Conservation (phyloP, 2,113 vertebrate species). For the Harpagus bidentatus region DNA sequence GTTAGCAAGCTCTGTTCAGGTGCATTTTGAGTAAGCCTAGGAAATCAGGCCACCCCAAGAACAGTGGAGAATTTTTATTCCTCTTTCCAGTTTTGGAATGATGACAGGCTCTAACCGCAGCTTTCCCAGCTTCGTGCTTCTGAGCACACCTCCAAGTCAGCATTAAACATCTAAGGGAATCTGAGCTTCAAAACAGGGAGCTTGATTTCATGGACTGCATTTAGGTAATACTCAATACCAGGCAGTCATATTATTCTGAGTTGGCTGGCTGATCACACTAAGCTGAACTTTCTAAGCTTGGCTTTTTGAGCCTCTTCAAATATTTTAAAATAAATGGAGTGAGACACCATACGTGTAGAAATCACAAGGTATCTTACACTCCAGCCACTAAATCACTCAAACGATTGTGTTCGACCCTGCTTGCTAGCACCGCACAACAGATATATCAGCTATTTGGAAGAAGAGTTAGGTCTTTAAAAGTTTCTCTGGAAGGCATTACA, state of each 20-base stretch:
- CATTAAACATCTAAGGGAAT: not conserved
- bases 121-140: not conserved
- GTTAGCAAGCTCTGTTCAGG: not conserved
- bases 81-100: not conserved
- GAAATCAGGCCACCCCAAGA: not conserved
- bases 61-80: not conserved
- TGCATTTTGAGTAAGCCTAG: not conserved
- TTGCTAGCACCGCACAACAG: not conserved
- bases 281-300: not conserved
- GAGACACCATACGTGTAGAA: not conserved
- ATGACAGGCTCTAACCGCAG: not conserved
- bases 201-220: not conserved
- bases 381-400: not conserved
- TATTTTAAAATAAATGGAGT: not conserved
- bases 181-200: not conserved
- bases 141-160: not conserved
- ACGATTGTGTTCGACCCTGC: rapidly evolving
- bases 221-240: not conserved
- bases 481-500: not conserved
- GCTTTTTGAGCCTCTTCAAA: not conserved
- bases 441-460: not conserved
- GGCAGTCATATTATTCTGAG: not conserved
- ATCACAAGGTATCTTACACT: not conserved
- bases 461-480: not conserved
- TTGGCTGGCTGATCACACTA: not conserved